Base-by-base conservation (phyloP, 2,888 invertebrate genomes). In the Synergus laeviventris region DNA sequence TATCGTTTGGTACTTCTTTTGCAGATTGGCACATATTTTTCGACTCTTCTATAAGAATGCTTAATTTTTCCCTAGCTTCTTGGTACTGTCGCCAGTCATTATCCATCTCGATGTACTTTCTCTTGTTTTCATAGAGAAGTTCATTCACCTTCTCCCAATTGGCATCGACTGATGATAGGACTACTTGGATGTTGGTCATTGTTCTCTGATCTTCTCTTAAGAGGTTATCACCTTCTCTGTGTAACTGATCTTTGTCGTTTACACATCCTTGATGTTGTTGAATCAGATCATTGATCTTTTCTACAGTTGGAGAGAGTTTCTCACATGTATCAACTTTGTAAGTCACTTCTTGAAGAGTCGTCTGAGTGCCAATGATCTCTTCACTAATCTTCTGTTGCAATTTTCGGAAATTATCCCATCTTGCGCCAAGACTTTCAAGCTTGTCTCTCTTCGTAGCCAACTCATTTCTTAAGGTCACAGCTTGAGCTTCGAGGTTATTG, bases 161-260 rank as follows among this genome's bases (percentile, higher is more conserved):
- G 76, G 94, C 94, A 86, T 97, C 97, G 60, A 96, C 93, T 0
- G 95, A 93, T 0, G 96, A 93, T 0, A 97, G 91, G 66, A 95
- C 94, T 84, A 95, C 95, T 90, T 97, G 97, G 78, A 97, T 95
- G 0, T 94, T 93, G 0, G 95, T 94, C 91, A 96, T 94, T 83
- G 96, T 96, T 74, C 94, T 93, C 86, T 96, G 94, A 91, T 98
- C 95, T 91, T 96, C 95, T 87, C 95, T 94, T 94, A 97, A 94
- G 81, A 97, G 91, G 85, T 94, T 93, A 75, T 95, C 92, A 0
- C 96, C 97, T 91, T 96, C 95, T 86, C 94, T 94, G 85, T 95
- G 94, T n/a, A 97, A 92, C 82, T 94, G 94, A 81, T 95, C 94
- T 86, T 95, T 94, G 0, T 94, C 91, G 7, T 93, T 91, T 83